These are phyloP conservation scores for Carapus acus DNA, from an alignment of 2,797 vertebrate species.

Conservation along the genomic window DNA sequence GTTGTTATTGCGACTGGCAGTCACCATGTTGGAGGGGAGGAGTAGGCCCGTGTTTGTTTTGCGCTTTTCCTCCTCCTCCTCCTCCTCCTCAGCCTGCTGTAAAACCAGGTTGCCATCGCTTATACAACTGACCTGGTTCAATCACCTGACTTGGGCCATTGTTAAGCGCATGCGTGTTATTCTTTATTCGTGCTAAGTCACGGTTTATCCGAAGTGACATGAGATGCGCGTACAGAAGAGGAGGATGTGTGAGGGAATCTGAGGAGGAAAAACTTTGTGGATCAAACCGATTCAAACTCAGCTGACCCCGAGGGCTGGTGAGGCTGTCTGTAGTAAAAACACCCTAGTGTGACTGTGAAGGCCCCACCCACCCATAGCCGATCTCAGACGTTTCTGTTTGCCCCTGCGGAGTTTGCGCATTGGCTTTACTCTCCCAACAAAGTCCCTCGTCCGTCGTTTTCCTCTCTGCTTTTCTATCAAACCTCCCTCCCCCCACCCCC, in stretches of 20 bases:
- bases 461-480: too few species aligned
- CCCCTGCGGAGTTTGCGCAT: conserved; percentile 63
- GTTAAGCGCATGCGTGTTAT: too few species aligned
- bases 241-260: background rate
- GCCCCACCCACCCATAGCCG: conserved; percentile 66
- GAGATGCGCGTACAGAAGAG: background rate
- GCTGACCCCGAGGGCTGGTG: conserved; percentile 2
- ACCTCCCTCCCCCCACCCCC: conserved; percentile 28
- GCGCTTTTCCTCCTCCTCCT: conserved; percentile 35
- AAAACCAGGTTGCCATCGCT: conserved; percentile 11
- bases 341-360: conserved; percentile 44
- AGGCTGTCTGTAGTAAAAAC: conserved; percentile 47
- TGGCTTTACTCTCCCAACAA: conserved; percentile 58
- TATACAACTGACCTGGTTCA: conserved; percentile 11
- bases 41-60: conserved; percentile 49
- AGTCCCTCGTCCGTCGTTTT: conserved; percentile 50
- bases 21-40: conserved; percentile 61
- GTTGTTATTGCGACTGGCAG: conserved; percentile 68
- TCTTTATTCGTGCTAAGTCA: background rate
- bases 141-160: too few species aligned
- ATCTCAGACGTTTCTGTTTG: conserved; percentile 59
- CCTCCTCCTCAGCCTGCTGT: too few species aligned
- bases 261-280: too few species aligned
- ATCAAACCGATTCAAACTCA: conserved; percentile 24
- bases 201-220: background rate